Conservation (phyloP, 2,888 invertebrate species). For the Noctua janthe region DNA sequence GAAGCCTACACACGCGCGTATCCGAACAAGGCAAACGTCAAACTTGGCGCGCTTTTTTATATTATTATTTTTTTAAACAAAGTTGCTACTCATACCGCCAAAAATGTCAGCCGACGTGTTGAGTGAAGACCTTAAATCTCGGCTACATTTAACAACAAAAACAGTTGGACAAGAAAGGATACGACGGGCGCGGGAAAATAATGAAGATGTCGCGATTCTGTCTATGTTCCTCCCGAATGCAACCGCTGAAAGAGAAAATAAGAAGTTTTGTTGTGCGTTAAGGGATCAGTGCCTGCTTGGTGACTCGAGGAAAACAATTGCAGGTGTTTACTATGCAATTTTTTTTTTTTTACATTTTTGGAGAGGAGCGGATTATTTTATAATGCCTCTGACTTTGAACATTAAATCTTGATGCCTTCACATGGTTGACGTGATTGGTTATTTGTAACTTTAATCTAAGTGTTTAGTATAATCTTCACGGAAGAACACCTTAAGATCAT, state of each 20-base stretch:
- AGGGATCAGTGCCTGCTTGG: constrained; percentile 94
- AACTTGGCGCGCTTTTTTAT: constrained; percentile 72
- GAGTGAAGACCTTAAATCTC: constrained; percentile 94
- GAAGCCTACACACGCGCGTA: constrained; percentile 81
- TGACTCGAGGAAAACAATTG: constrained; percentile 93
- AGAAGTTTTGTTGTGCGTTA: constrained; percentile 94
- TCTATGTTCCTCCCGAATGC: constrained; percentile 95
- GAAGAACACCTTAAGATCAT: constrained; percentile 20
- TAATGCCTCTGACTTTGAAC: constrained; percentile 11
- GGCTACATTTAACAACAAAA: constrained; percentile 93
- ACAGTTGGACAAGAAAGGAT: constrained; percentile 96
- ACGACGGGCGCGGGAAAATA: constrained; percentile 94
- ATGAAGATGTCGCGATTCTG: constrained; percentile 96
- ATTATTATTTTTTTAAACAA: constrained; percentile 47
- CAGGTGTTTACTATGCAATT: constrained; percentile 91
- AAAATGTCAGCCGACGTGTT: constrained; percentile 94
- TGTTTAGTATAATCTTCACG: background rate
- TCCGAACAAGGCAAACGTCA: constrained; percentile 67
- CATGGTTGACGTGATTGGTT: constrained; percentile 23
- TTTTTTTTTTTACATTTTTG: constrained; percentile 27
- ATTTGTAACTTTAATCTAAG: constrained; percentile 1
- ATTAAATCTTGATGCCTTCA: constrained; percentile 20
- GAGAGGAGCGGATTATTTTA: constrained; percentile 8
- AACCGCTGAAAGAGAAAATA: constrained; percentile 92
- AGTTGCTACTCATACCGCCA: constrained; percentile 56